Evolutionary conservation across 2,797 vertebrate genomes (phyloP).

Genomic region (Notamacropus eugenii): DNA sequence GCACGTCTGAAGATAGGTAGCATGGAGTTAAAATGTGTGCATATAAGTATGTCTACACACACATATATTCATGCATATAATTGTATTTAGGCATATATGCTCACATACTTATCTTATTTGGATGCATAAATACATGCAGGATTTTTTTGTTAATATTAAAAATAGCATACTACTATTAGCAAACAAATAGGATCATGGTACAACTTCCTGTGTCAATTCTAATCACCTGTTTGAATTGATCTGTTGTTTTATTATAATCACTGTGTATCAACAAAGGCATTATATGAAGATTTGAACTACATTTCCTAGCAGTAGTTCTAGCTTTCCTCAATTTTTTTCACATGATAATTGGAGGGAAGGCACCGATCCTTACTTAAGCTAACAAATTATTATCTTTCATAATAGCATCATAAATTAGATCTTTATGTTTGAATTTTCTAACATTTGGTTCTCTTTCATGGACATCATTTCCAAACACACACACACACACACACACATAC

Average conservation of each 20-base stretch:
- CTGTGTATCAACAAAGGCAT: neutral
- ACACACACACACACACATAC: too few species aligned
- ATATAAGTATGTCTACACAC: neutral
- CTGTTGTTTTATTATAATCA: neutral
- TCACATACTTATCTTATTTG: neutral
- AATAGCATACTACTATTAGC: neutral
- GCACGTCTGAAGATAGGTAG: neutral
- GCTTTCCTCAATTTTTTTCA: neutral
- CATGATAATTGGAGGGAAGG: neutral
- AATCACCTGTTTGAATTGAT: constrained; percentile 21
- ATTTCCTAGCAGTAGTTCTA: neutral
- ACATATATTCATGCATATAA: neutral
- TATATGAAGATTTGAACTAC: neutral
- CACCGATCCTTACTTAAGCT: neutral
- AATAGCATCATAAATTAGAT: constrained; percentile 3
- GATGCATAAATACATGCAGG: neutral
- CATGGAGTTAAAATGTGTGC: neutral
- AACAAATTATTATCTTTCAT: neutral
- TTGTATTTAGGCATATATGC: neutral
- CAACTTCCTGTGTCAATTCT: neutral
- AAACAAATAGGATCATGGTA: neutral
- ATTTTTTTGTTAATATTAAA: constrained; percentile 19
- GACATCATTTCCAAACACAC: neutral
- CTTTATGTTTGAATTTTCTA: constrained; percentile 14
- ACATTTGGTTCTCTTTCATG: neutral